A percentile compares a stretch with the other conserved stretches of the same genome.
Conservation (phyloP, 2,888 invertebrate genomes). For the Cheilosia vernalis region DNA sequence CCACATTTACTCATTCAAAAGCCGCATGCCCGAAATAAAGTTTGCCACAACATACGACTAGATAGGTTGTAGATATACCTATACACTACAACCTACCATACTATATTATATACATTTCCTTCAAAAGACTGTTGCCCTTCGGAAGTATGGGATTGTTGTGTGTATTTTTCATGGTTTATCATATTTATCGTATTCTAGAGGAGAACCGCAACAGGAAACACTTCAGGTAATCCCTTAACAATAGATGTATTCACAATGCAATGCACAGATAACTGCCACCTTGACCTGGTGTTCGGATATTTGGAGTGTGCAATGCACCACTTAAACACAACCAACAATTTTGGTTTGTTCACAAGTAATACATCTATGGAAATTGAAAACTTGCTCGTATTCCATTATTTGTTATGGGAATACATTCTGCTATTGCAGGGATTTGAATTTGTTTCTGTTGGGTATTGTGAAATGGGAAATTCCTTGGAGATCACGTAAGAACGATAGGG, state of each 20-base stretch:
- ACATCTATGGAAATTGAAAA: neutral
- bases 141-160: constrained; percentile 1
- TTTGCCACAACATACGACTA: neutral
- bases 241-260: neutral
- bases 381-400: too few species aligned
- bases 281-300: constrained; percentile 3
- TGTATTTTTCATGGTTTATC: constrained; percentile 39
- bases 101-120: constrained; percentile 1
- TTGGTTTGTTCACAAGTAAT: neutral
- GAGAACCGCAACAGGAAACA: neutral
- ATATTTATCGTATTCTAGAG: constrained; percentile 26
- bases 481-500: too few species aligned
- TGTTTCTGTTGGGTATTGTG: too few species aligned
- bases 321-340: neutral
- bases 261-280: constrained; percentile 4
- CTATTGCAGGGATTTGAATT: too few species aligned
- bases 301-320: constrained; percentile 13
- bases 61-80: too few species aligned
- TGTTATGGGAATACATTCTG: too few species aligned
- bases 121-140: constrained; percentile 13
- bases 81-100: neutral
- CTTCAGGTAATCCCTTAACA: constrained; percentile 3
- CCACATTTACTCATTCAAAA: constrained; percentile 13
- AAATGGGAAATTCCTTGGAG: too few species aligned
- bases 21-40: constrained; percentile 42